Evolutionary conservation across 2,888 invertebrate genomes (phyloP), one percentile per base, ranked within the genome.

Genomic region (Dryocosmus kuriphilus): DNA sequence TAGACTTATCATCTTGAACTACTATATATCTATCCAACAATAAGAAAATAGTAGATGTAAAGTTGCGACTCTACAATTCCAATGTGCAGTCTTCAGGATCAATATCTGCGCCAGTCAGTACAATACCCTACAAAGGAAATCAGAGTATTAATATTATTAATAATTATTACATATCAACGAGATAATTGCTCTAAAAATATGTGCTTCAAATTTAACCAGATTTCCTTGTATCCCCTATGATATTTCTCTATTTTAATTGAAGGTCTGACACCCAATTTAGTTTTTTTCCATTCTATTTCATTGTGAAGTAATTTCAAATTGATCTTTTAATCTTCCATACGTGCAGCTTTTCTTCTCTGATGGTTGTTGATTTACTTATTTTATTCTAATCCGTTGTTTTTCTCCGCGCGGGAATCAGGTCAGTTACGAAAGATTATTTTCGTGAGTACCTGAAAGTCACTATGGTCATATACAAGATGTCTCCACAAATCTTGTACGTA

Each of bases 401-500:
- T 38, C 11, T 60, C 27, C 11, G 27, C 27, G 14, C 14, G 9
- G 5, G 30, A 27, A 60, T 60, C 14, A 24, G 60, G 24, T 60
- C 11, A 38, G 22, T 65, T 65, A 41, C 14, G 24, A 22, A 65
- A 65, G n/a, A 38, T n/a, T n/a, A n/a, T n/a, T n/a, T 65, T 65
- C 22, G 22, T 41, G 22, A n/a, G 19, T 63, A 96, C 96, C 93
- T 96, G 95, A 90, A 97, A 97, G 90, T 97, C 97, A 83, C 95
- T 94, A 90, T 97, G 97, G 91, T 97, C 96, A 0, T 96, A 96
- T 19, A 97, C 97, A 65, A 97, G 93, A 92, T 97, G 97, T 86
- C 95, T 96, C 0, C 97, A 97, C 83, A 97, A 92, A 86, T 96
- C 96, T 92, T 98, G 96, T 7, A 98, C 98, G 85, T 97, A 97